Evolutionary conservation across 1,140 invertebrate species (phyloP), one percentile per base, ranked within the genome.

Genomic region (Temnothorax nylanderi): DNA sequence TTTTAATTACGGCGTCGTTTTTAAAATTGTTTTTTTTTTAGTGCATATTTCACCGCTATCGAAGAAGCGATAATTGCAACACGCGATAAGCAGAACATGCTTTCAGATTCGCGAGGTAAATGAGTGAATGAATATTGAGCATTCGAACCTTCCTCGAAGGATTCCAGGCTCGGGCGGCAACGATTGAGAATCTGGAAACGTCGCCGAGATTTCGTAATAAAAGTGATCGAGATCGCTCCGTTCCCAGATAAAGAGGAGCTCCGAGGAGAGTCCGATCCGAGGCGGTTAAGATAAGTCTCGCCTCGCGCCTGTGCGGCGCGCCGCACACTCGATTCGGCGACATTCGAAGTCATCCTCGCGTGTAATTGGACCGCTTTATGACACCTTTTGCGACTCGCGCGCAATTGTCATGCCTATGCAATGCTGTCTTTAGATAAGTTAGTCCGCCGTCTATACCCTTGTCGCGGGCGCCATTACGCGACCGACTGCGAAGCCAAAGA

Each of bases 321-420:
- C 7, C 69, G 16, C 18, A 11, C 11, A 11, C 26, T 16, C 18
- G 78, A 82, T 82, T 51, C 54, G 62, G 56, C n/a, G 51, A 62
- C 10, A 54, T 44, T 67, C n/a, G 47, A 54, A 56, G 51, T 75
- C 58, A 58, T 67, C 41, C 51, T 62, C 58, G 21, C 69, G 47
- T 71, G 74, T 88, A 92, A 92, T 92, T 91, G 89, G 71, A 81
- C 82, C 85, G 77, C 13, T 91, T 91, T 91, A 90, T 77, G 89
- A 92, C 86, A 65, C 64, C 81, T 89, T 80, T 75, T 62, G 78
- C 64, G 64, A 76, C 67, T 82, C 74, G 76, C 54, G 32, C 76
- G 60, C 78, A 71, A 64, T 76, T 85, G 67, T 76, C 26, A 64
- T 56, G 64, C 18, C 65, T 56, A 56, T 76, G 54, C 80, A 78